phyloP scores from a whole-genome alignment of 2,888 invertebrate genomes.

The Xanthorhoe spadicearia region DNA sequence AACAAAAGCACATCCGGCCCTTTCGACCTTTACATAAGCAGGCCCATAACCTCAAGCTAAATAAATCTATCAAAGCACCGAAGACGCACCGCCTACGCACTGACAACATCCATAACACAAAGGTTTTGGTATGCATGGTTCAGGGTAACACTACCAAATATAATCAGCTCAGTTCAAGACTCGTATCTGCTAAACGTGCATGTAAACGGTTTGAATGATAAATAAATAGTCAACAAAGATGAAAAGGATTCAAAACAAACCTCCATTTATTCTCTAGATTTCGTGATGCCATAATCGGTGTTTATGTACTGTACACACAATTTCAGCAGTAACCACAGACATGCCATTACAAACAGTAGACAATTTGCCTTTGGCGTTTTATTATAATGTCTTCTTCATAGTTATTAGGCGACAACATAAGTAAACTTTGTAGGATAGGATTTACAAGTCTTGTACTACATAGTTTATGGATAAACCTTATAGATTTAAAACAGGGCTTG shows the following conservation, averaged over 20 bases:
- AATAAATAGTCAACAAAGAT: not conserved
- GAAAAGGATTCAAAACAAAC: constrained; percentile 10
- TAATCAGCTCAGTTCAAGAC: too few species aligned
- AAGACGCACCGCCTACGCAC: constrained; percentile 12
- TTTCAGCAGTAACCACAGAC: constrained; percentile 13
- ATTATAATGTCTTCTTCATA: constrained; percentile 23
- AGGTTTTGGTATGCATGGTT: constrained; percentile 1
- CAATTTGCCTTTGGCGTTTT: constrained; percentile 26
- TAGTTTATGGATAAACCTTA: too few species aligned
- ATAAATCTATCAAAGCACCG: not conserved
- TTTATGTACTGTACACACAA: constrained; percentile 7
- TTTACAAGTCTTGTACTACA: too few species aligned
- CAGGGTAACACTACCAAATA: constrained; percentile 13
- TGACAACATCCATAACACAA: constrained; percentile 7
- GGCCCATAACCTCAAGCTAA: not conserved
- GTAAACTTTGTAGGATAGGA: constrained; percentile 6
- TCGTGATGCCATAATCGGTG: constrained; percentile 2
- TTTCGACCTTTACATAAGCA: not conserved
- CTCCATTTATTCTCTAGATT: constrained; percentile 3
- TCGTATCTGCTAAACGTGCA: too few species aligned
- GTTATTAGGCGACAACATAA: constrained; percentile 18
- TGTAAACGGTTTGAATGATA: too few species aligned
- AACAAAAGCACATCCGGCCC: not conserved
- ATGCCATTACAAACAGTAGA: constrained; percentile 11
- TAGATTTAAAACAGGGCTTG: too few species aligned